These are phyloP conservation scores for Axinella damicornis DNA, from an alignment of 37 sponge, comb jelly and placozoan genomes.

Conservation along the genomic window DNA sequence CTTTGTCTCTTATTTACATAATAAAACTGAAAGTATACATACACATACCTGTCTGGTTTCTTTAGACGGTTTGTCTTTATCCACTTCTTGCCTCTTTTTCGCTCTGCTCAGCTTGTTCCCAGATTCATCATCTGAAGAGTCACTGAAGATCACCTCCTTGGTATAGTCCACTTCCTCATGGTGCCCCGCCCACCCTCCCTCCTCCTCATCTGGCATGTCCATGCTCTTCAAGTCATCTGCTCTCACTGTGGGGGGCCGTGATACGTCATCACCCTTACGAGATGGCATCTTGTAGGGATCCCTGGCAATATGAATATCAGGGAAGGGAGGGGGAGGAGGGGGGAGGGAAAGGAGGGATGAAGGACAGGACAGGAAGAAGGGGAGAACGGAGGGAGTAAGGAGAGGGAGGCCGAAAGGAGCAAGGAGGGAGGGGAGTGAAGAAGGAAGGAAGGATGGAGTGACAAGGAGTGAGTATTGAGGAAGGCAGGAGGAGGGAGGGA, in stretches of 20 bases:
- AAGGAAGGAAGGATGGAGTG: neutral
- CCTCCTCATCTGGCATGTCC: conserved; percentile 83
- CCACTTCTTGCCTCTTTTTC: too few species aligned
- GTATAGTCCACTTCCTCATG: conserved; percentile 89
- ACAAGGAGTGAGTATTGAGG: too few species aligned
- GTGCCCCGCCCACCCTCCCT: conserved; percentile 90
- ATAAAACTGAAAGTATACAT: too few species aligned
- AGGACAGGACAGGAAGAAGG: neutral
- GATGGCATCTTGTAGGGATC: conserved; percentile 24
- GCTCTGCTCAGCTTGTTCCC: neutral
- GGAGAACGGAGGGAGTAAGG: too few species aligned
- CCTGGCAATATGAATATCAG: conserved; percentile 1
- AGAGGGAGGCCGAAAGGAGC: neutral
- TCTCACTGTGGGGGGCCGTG: conserved; percentile 60
- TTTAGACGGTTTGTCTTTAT: too few species aligned
- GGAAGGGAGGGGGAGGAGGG: neutral
- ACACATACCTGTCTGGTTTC: too few species aligned
- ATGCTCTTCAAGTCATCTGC: conserved; percentile 70
- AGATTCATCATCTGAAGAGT: conserved; percentile 73
- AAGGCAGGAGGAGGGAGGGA: neutral
- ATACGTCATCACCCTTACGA: neutral
- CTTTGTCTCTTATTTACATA: too few species aligned
- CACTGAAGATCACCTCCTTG: conserved; percentile 83
- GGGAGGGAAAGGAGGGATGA: too few species aligned
- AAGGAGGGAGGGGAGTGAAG: too few species aligned